Conservation (phyloP, 1,140 invertebrate genomes). For the Magallana ariakensis region DNA sequence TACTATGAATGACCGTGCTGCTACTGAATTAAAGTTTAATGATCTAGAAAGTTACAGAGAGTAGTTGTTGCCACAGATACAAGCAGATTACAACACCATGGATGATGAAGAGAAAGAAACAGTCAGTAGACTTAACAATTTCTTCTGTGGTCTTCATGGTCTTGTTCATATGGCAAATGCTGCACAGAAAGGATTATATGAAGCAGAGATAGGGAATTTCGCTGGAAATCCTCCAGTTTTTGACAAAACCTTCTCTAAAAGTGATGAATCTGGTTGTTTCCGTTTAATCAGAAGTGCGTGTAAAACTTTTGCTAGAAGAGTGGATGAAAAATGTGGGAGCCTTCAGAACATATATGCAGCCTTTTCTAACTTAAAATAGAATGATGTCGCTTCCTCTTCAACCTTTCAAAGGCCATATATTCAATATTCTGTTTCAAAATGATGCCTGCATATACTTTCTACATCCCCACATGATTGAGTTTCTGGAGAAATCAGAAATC, state of each 20-base stretch:
- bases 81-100: constrained; percentile 1
- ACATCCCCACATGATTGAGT: background rate
- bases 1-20: constrained; percentile 49
- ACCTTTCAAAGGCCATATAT: constrained; percentile 41
- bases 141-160: constrained; percentile 53
- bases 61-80: background rate
- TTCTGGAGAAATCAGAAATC: constrained; percentile 34
- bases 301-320: constrained; percentile 22
- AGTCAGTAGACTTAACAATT: constrained; percentile 32
- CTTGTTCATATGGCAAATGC: constrained; percentile 47
- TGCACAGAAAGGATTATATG: constrained; percentile 4
- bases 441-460: constrained; percentile 39
- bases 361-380: constrained; percentile 40
- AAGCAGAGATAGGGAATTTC: constrained; percentile 35
- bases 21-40: constrained; percentile 38
- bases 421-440: constrained; percentile 55
- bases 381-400: background rate
- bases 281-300: background rate
- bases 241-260: background rate
- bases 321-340: background rate
- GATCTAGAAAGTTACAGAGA: constrained; percentile 36
- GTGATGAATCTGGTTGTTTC: background rate
- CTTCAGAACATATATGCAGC: background rate
- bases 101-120: constrained; percentile 20
- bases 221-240: background rate